These are phyloP conservation scores for Chrysaora quinquecirrha DNA, from an alignment of 30 jellyfish, hydroid and myxozoan genomes.

Conservation along the genomic window DNA sequence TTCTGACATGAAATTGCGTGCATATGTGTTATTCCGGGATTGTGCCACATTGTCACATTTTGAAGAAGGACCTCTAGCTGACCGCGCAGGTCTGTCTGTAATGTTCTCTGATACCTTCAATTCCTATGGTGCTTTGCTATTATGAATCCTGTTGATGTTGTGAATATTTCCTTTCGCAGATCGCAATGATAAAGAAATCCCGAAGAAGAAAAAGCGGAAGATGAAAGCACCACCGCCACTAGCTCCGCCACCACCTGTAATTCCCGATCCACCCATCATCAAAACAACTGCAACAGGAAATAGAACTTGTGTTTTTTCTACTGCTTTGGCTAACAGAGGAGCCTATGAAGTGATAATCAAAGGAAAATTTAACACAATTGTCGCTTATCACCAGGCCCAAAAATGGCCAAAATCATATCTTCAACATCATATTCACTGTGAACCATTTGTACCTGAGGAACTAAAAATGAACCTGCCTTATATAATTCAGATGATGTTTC, in stretches of 20 bases:
- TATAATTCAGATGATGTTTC: conserved; percentile 52
- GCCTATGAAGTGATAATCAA: conserved; percentile 88
- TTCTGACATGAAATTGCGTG: no score
- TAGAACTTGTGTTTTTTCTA: conserved; percentile 86
- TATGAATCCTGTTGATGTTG: no score
- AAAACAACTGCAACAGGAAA: conserved; percentile 40
- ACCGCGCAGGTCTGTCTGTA: no score
- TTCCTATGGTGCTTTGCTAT: no score
- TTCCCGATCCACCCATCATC: conserved; percentile 47
- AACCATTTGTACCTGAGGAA: conserved; percentile 83
- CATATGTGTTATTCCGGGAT: no score
- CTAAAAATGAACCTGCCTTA: conserved; percentile 40
- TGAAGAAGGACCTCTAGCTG: no score
- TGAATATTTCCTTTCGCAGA: conserved; percentile 4
- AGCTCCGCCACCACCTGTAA: conserved; percentile 1
- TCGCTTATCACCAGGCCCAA: conserved; percentile 87
- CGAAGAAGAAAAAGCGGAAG: conserved; percentile 77
- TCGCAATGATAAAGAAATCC: conserved; percentile 25
- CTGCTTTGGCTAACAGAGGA: conserved; percentile 94
- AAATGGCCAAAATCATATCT: conserved; percentile 85
- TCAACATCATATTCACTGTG: conserved; percentile 88
- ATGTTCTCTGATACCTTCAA: no score
- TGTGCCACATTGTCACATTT: no score
- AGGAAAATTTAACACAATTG: conserved; percentile 78
- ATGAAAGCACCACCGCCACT: conserved; percentile 25